Base-by-base conservation (phyloP, 2,797 vertebrate genomes). In the Pangasius krempfi region DNA sequence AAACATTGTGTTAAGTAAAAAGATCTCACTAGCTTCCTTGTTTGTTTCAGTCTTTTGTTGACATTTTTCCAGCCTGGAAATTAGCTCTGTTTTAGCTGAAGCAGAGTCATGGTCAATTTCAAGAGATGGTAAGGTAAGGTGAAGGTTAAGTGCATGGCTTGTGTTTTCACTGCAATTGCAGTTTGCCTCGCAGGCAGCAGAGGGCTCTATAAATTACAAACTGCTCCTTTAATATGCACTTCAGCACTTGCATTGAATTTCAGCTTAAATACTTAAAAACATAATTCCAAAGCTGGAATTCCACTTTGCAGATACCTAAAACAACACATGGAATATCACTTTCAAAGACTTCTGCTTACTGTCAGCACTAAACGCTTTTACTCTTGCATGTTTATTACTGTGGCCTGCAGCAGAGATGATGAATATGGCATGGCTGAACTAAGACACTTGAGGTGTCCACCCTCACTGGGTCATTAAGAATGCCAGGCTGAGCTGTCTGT, bases 391-490 rank as follows among this genome's bases (percentile, higher is more conserved):
- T 64, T 86, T 76, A 86, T 84, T 76, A 89, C 70, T 76, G 79
- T 85, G 68, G 73, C 79, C 30, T 84, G 30, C 83, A 75, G 76
- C 52, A 86, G 56, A 72, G 47, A 60, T 85, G 66, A 52, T 52
- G 37, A 68, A 73, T 90, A 66, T 83, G 54, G 58, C 81, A 47
- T 60, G 84, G 64, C 87, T 86, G 58, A 81, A 87, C 81, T 83
- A 85, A 78, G 83, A 52, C 33, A 88, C 58, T n/a, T 86, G 87
- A 90, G 64, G 88, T 90, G 87, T 73, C 66, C 33, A 62, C 72
- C 62, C 56, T 54, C 16, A 47, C 79, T 72, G n/a, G 84, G 54
- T 85, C 88, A 89, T 86, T 83, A 88, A 60, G 44, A 82, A 83
- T 64, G 44, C 47, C 58, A 66, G 54, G 73, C 84, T 84, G 20